A percentile compares a stretch with the other conserved stretches of the same genome.
Evolutionary conservation across 2,888 invertebrate genomes (phyloP).

Genomic region (Perithous albicinctus): DNA sequence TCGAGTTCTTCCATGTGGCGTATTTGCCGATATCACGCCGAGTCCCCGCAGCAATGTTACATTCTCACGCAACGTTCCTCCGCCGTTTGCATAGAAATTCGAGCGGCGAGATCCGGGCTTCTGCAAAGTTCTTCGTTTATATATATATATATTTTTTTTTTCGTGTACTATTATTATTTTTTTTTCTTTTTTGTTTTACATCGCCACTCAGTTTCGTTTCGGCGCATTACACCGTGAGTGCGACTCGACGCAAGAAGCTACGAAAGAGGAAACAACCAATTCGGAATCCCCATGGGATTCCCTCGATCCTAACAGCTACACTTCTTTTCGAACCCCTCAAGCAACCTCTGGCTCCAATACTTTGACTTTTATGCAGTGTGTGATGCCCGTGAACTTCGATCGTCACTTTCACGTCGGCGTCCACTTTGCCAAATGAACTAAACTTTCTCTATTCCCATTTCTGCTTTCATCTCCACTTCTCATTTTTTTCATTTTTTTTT

Average conservation of each 20-base stretch:
- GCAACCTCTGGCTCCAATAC: constrained; percentile 7
- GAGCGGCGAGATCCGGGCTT: constrained; percentile 13
- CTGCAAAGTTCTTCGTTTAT: constrained; percentile 17
- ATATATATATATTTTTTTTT: too few species aligned
- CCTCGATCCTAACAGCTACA: constrained; percentile 39
- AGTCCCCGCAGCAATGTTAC: constrained; percentile 4
- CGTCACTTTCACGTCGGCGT: constrained; percentile 51
- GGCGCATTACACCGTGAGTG: constrained; percentile 54
- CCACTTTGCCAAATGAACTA: constrained; percentile 62
- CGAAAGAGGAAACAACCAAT: constrained; percentile 57
- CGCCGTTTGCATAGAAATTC: constrained; percentile 62
- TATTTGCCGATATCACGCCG: constrained; percentile 31
- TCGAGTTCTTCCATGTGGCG: constrained; percentile 30
- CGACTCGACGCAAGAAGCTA: constrained; percentile 25
- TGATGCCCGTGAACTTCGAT: constrained; percentile 50
- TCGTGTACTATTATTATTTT: background rate
- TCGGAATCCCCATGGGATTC: constrained; percentile 48
- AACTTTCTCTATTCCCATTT: constrained; percentile 16
- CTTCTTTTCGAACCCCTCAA: constrained; percentile 24
- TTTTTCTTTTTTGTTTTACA: constrained; percentile 31
- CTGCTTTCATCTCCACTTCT: background rate
- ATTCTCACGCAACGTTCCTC: constrained; percentile 18
- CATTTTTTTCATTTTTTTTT: too few species aligned
- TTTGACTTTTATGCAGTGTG: constrained; percentile 35
- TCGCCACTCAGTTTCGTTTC: constrained; percentile 37